Evolutionary conservation across 2,113 vertebrate genomes (phyloP).

Genomic region (Phrynocephalus versicolor): DNA sequence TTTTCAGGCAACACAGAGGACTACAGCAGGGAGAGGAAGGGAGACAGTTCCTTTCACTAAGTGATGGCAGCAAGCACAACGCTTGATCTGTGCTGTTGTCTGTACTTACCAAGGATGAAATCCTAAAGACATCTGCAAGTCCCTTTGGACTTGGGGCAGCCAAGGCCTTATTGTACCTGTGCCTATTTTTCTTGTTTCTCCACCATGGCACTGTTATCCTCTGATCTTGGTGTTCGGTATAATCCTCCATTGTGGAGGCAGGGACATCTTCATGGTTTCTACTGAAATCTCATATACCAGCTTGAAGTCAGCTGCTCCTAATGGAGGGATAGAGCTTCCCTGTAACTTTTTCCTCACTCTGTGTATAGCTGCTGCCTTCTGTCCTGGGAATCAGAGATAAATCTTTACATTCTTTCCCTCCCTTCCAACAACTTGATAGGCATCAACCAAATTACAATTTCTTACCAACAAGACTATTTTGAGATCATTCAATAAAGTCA

Average conservation of each 20-base stretch:
- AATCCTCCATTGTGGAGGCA: too few species aligned
- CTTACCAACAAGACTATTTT: not conserved
- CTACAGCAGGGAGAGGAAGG: too few species aligned
- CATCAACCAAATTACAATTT: not conserved
- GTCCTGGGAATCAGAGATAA: not conserved
- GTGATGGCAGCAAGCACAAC: too few species aligned
- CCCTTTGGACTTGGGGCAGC: not conserved
- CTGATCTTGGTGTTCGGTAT: not conserved
- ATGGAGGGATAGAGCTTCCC: not conserved
- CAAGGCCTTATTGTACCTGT: not conserved
- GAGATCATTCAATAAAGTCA: not conserved
- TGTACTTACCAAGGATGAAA: not conserved
- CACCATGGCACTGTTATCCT: too few species aligned
- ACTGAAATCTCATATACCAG: not conserved
- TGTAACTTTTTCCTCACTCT: not conserved
- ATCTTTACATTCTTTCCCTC: not conserved
- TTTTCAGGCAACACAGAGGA: too few species aligned
- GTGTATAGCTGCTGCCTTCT: not conserved
- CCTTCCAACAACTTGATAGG: not conserved
- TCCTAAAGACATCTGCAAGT: not conserved
- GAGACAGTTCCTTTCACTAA: too few species aligned
- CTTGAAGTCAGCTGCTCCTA: not conserved
- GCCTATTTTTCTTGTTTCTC: not conserved
- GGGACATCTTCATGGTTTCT: not conserved
- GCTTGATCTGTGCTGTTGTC: too few species aligned